These are phyloP conservation scores for Anoplolepis gracilipes DNA, from an alignment of 1,140 invertebrate species.

Conservation along the genomic window DNA sequence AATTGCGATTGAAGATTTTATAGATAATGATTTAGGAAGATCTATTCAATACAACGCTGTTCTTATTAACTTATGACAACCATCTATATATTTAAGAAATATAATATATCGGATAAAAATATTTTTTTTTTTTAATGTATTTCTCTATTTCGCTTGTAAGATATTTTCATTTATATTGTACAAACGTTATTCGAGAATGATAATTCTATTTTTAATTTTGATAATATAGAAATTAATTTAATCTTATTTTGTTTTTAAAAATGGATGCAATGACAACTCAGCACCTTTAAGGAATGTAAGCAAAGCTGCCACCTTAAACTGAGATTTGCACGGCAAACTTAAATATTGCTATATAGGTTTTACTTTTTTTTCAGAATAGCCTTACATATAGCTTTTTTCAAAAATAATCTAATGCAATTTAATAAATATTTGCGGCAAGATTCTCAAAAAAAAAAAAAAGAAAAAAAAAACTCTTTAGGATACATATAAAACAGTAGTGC, in stretches of 20 bases:
- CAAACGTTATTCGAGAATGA: background rate
- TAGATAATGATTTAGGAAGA: slow-evolving; percentile 6
- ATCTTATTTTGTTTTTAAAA: background rate
- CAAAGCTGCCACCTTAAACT: slow-evolving; percentile 59
- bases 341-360: background rate
- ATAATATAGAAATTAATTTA: background rate
- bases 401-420: background rate
- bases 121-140: background rate
- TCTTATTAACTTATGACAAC: slow-evolving; percentile 18
- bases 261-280: slow-evolving; percentile 15
- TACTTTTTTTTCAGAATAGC: background rate
- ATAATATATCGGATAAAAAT: background rate
- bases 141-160: background rate
- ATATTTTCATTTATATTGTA: background rate
- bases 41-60: slow-evolving; percentile 45
- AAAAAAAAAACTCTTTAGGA: background rate
- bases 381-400: background rate
- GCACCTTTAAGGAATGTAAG: slow-evolving; percentile 27
- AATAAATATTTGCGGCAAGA: background rate
- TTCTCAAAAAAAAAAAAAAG: too few relatives aligned
- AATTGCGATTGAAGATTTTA: background rate
- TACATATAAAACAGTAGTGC: slow-evolving; percentile 10
- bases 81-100: slow-evolving; percentile 11
- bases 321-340: slow-evolving; percentile 8
- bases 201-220: background rate